A percentile compares a stretch with the other conserved stretches of the same genome.
Conservation (phyloP, 2,888 invertebrate species). For the Gortyna flavago region DNA sequence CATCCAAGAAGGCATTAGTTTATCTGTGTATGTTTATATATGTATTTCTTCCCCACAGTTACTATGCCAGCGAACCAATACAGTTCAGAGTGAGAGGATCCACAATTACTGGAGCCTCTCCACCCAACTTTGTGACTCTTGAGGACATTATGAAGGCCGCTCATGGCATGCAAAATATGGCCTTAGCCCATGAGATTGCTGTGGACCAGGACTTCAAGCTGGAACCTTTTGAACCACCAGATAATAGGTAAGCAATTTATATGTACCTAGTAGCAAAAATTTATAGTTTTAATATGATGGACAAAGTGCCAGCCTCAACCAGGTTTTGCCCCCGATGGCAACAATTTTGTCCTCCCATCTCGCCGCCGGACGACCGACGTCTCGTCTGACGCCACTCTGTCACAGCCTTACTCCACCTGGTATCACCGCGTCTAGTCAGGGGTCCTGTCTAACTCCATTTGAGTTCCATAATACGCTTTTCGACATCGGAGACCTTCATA, state of each 20-base stretch:
- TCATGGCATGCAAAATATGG: conserved; percentile 97
- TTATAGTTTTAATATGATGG: background rate
- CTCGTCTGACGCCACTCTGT: background rate
- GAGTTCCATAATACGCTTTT: background rate
- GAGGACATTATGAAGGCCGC: conserved; percentile 97
- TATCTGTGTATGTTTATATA: background rate
- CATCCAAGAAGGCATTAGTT: background rate
- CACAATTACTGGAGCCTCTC: conserved; percentile 92
- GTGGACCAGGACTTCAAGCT: conserved; percentile 97
- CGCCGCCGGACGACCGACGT: background rate
- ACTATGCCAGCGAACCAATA: conserved; percentile 84
- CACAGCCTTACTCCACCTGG: background rate
- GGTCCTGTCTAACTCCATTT: background rate
- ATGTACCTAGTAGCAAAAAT: background rate
- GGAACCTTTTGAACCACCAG: conserved; percentile 94
- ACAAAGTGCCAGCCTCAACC: background rate
- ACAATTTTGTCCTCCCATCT: background rate
- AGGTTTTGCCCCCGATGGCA: background rate
- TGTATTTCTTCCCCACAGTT: conserved; percentile 66
- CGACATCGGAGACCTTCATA: too few relatives aligned
- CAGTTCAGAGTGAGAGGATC: conserved; percentile 91
- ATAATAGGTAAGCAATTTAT: conserved; percentile 90
- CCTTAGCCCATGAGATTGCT: conserved; percentile 98
- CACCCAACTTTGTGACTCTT: conserved; percentile 95
- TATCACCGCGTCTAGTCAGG: background rate